Conservation (phyloP, 2,797 vertebrate genomes). For the Luscinia luscinia region DNA sequence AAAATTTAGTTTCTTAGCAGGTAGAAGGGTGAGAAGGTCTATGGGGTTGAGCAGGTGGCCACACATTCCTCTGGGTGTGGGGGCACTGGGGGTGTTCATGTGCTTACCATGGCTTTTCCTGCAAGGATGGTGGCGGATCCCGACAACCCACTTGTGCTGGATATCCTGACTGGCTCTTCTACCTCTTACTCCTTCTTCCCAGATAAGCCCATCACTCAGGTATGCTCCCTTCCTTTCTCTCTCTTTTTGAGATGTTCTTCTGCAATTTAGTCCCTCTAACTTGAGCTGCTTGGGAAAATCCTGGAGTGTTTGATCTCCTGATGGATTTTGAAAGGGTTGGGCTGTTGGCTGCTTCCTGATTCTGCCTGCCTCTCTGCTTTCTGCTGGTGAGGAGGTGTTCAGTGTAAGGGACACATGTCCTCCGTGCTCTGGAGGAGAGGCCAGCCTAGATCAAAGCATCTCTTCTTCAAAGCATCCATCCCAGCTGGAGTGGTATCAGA, state of each 20-base stretch:
- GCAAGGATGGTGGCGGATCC: conserved; percentile 96
- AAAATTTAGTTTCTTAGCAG: not conserved
- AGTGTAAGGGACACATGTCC: not conserved
- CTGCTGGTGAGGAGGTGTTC: not conserved
- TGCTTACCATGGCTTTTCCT: not conserved
- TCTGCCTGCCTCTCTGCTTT: not conserved
- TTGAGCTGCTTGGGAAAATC: not conserved
- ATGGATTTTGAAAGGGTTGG: not conserved
- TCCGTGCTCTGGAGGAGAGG: not conserved
- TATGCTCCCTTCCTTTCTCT: conserved; percentile 7
- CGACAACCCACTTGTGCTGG: conserved; percentile 94
- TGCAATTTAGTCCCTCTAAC: accelerated
- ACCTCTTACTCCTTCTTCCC: conserved; percentile 98
- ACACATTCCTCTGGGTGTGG: accelerated
- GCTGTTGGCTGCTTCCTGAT: not conserved
- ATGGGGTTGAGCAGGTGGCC: too few species aligned
- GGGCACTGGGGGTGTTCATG: accelerated
- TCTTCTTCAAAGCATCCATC: not conserved
- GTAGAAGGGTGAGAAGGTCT: not conserved
- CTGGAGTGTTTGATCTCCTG: not conserved
- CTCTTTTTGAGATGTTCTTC: not conserved
- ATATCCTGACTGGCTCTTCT: conserved; percentile 96
- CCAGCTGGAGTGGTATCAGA: not conserved
- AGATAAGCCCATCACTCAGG: conserved; percentile 94
- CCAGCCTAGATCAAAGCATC: not conserved